Base-by-base conservation (phyloP, 2,888 invertebrate genomes). In the Melieria picta region DNA sequence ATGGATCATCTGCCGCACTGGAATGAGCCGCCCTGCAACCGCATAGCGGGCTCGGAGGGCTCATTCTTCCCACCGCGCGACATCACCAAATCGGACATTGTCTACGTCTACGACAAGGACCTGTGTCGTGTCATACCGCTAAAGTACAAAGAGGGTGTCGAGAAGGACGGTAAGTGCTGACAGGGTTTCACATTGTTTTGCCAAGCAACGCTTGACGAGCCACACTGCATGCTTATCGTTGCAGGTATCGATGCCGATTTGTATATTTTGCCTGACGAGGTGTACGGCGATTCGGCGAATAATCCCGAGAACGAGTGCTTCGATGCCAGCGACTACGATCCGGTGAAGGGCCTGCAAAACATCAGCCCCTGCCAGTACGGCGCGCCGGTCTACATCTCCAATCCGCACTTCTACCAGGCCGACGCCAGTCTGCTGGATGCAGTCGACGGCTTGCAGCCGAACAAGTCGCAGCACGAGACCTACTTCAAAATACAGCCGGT, bases 291-390 rank as follows among this genome's bases (percentile, higher is more conserved):
- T 6, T 91, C 93, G 0, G 89, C 90, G 0, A 86, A 90, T 50
- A 90, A 92, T 74, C 89, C 90, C 0, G 91, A 92, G 62, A 94
- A 94, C 85, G 90, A 91, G 77, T 96, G 96, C 80, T 91, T 91
- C 9, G 91, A 91, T 1, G 90, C 91, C 72, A 88, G 89, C 64
- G 88, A 89, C 46, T 90, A 88, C 69, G 94, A 93, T 77, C 91
- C 94, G 0, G 90, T 91, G 0, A 89, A 90, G 74, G 96, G 96
- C 0, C 85, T 96, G 46, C 95, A 95, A 85, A 93, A 94, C 81
- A 94, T 96, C 76, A 93, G 94, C 78, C 94, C 94, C 0, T 96
- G 95, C 79, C 95, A 95, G 85, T 95, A 91, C 82, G 93, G 95
- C 81, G 95, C 96, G 0, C 97, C 97, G 0, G 93, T 97, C 0